Evolutionary conservation across 2,797 vertebrate genomes (phyloP).

Genomic region (Anguilla obscura): DNA sequence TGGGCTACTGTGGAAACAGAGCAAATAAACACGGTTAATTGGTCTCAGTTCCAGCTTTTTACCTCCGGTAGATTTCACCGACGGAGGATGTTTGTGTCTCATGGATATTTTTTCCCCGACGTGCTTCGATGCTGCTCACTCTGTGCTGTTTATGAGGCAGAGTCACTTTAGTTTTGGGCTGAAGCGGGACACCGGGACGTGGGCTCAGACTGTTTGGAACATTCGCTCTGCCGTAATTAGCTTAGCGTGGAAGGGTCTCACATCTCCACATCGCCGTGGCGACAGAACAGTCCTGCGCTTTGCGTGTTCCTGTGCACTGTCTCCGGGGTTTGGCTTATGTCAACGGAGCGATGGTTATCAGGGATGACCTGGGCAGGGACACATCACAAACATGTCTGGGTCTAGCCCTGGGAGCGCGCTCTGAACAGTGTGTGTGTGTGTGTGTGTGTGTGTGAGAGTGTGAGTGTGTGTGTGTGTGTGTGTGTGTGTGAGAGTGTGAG

Average conservation of each 20-base stretch:
- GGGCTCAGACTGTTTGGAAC: neutral
- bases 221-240: neutral
- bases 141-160: neutral
- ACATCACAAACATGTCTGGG: neutral
- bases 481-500: constrained; percentile 29
- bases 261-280: constrained; percentile 38
- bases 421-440: constrained; percentile 5
- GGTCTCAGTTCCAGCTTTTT: constrained; percentile 25
- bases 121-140: neutral
- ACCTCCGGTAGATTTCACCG: constrained; percentile 34
- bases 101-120: neutral
- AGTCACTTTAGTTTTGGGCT: neutral
- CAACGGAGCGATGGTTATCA: constrained; percentile 73
- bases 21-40: constrained; percentile 36
- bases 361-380: constrained; percentile 61
- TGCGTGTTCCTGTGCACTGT: constrained; percentile 51
- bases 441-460: neutral
- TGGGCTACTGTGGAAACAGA: constrained; percentile 34
- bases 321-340: constrained; percentile 71
- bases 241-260: constrained; percentile 24
- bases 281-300: constrained; percentile 53
- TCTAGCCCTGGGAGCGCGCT: neutral
- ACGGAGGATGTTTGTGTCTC: constrained; percentile 13
- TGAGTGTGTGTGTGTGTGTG: neutral
- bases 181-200: neutral